Base-by-base conservation (phyloP, 2,113 vertebrate genomes). In the Cromileptes altivelis region DNA sequence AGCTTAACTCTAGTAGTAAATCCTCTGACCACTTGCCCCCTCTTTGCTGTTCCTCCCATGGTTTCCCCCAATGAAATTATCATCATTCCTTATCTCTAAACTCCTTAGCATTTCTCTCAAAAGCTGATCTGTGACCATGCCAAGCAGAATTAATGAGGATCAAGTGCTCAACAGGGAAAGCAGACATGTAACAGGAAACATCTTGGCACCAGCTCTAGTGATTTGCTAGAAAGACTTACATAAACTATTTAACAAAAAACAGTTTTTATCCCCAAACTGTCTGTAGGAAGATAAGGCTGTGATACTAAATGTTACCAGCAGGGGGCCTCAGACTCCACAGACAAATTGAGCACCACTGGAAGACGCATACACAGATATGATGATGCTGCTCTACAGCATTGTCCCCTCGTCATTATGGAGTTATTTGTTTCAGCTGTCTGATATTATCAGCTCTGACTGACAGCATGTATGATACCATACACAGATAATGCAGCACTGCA, bases 291-390 rank as follows among this genome's bases (percentile, higher is more conserved):
- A 62, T n/a, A 25, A 62, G 1, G 42, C 2, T 73, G 75, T 80
- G 14, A 50, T 78, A 61, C 33, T 49, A 4, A 5, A 2, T 42
- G 49, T 62, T 15, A 73, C 70, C 92, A 91, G 85, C 83, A 88
- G 90, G 89, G 87, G 90, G 75, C 70, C 40, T 79, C 64, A 65
- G 69, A 71, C 79, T 84, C 90, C 87, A 85, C 88, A 81, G 47
- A 75, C 70, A 55, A 33, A 45, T 6, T 49, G n/a, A 65, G 53
- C 42, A 58, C 47, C 21, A 62, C 40, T 3, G 4, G 50, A 17
- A 64, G 62, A 27, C 61, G 0, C 19, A 52, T 47, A 37, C 45
- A 58, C 37, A 47, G 30, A 70, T 33, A 30, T 5, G 11, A 74
- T 50, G 58, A 50, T 25, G 78, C 4, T 8, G 7, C 23, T 69